These are phyloP conservation scores for Drosophila tristis DNA, from an alignment of 1,140 invertebrate species.

Conservation along the genomic window DNA sequence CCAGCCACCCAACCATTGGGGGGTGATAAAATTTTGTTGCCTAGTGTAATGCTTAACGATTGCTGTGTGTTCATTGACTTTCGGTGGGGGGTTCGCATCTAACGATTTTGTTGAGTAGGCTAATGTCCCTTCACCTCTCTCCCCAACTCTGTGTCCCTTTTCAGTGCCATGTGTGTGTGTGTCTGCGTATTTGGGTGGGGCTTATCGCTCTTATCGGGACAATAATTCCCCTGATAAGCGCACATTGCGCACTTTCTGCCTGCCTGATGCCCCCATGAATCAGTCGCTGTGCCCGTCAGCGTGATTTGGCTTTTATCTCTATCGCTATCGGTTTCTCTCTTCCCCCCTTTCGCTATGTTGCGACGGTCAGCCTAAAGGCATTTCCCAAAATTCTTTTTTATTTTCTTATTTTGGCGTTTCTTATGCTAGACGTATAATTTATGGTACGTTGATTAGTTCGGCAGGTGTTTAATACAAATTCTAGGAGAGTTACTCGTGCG, in stretches of 20 bases:
- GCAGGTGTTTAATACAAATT: no score
- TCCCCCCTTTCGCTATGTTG: no score
- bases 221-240: constrained; percentile 61
- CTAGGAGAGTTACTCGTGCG: no score
- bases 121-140: constrained; percentile 36
- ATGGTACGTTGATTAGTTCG: no score
- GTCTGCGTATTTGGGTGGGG: constrained; percentile 13
- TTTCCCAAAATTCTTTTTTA: no score
- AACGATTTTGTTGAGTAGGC: constrained; percentile 77
- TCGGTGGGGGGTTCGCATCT: constrained; percentile 11
- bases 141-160: not conserved
- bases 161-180: constrained; percentile 7
- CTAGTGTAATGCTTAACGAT: constrained; percentile 72
- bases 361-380: no score
- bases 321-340: not conserved
- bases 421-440: no score
- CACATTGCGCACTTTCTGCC: constrained; percentile 51
- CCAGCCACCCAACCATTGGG: constrained; percentile 22
- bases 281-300: constrained; percentile 34
- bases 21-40: constrained; percentile 76
- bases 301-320: constrained; percentile 36
- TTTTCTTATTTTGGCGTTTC: no score
- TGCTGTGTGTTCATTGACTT: constrained; percentile 71
- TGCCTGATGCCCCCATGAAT: constrained; percentile 50
- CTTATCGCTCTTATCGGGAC: constrained; percentile 65